These are phyloP conservation scores for Rhingia campestris DNA, from an alignment of 2,888 invertebrate species.

Conservation along the genomic window DNA sequence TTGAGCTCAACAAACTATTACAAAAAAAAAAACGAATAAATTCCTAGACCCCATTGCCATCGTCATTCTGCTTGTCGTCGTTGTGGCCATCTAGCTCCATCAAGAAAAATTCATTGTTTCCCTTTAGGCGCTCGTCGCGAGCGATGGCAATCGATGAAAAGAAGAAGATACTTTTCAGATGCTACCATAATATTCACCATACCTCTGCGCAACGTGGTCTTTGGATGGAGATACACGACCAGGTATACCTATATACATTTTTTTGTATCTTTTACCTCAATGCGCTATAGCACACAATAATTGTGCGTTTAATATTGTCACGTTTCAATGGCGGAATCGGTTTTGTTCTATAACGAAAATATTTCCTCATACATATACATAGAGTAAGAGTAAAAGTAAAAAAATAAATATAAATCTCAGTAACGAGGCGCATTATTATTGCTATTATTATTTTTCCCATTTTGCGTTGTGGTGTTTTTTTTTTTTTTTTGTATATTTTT, in stretches of 20 bases:
- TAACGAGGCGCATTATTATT: constrained; percentile 65
- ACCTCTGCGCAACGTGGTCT: constrained; percentile 29
- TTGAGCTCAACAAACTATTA: not conserved
- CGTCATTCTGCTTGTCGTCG: constrained; percentile 14
- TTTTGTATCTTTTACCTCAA: not conserved
- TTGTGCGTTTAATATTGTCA: constrained; percentile 74
- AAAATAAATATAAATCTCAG: constrained; percentile 45
- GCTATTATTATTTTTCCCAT: constrained; percentile 52
- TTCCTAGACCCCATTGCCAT: constrained; percentile 41
- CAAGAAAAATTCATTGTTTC: constrained; percentile 69
- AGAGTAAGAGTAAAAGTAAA: constrained; percentile 46
- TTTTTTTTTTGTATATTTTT: constrained; percentile 8
- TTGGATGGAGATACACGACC: constrained; percentile 36
- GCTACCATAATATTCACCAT: constrained; percentile 57
- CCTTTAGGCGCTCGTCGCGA: constrained; percentile 47
- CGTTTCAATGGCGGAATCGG: constrained; percentile 67
- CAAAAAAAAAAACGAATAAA: not conserved
- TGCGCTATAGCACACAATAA: constrained; percentile 50
- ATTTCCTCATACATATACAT: constrained; percentile 68
- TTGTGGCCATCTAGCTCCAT: constrained; percentile 26
- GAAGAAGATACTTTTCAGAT: constrained; percentile 56
- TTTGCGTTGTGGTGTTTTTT: constrained; percentile 21
- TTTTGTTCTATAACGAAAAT: constrained; percentile 67
- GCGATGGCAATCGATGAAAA: constrained; percentile 60
- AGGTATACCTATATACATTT: not conserved